Percentiles rank a stretch among this genome's conserved stretches.
These are phyloP conservation scores for Empidonax alnorum DNA, from an alignment of 2,113 vertebrate species.

Conservation along the genomic window DNA sequence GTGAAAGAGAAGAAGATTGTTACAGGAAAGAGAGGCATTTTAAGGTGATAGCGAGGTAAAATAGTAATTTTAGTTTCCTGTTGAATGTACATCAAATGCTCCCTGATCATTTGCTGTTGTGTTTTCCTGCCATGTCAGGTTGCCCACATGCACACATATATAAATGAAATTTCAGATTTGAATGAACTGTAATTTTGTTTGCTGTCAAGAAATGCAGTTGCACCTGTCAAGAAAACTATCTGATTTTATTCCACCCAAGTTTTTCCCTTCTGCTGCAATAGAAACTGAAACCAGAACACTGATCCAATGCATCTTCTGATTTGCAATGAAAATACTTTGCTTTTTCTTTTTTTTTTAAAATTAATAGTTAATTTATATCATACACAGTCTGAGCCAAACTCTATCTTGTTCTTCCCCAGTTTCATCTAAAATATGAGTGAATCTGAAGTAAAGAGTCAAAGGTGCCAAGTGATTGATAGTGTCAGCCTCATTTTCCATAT, in stretches of 20 bases:
- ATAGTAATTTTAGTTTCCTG: not conserved
- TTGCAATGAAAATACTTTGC: not conserved
- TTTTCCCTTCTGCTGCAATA: not conserved
- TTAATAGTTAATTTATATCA: not conserved
- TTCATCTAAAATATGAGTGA: not conserved
- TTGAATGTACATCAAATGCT: not conserved
- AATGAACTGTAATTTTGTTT: constrained; percentile 12
- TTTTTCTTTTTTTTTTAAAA: not conserved
- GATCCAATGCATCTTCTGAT: not conserved
- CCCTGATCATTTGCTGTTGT: not conserved
- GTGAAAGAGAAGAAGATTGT: not conserved
- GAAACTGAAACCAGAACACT: not conserved
- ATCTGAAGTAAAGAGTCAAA: not conserved
- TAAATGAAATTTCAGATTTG: not conserved
- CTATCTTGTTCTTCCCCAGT: not conserved
- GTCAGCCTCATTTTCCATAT: not conserved
- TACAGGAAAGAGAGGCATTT: not conserved
- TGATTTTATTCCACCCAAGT: not conserved
- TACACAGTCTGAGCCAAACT: not conserved
- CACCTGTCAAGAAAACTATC: not conserved
- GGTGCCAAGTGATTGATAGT: not conserved
- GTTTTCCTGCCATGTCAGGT: not conserved
- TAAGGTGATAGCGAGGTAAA: constrained; percentile 2
- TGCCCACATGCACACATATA: not conserved
- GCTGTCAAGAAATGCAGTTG: not conserved